Evolutionary conservation across 2,113 vertebrate genomes (phyloP).

Genomic region (Candoia aspera): DNA sequence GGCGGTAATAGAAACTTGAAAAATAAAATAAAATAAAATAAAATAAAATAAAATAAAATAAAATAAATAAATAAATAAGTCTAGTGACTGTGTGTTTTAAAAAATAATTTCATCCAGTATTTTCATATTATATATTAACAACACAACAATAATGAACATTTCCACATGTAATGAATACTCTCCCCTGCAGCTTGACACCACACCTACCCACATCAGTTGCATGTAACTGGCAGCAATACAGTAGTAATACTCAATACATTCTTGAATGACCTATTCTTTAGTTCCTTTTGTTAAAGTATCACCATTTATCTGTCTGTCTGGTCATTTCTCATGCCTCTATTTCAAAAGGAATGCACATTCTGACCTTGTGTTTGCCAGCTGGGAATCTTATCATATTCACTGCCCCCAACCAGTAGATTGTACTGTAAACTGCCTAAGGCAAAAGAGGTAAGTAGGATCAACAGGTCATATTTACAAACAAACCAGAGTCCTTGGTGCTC

Average conservation of each 20-base stretch:
- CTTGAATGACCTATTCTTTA: not conserved
- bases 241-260: not conserved
- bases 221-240: not conserved
- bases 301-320: not conserved
- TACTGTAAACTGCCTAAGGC: not conserved
- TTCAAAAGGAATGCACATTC: not conserved
- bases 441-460: not conserved
- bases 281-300: not conserved
- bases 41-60: too few relatives aligned
- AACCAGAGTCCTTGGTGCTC: too few relatives aligned
- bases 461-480: not conserved
- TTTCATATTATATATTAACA: not conserved
- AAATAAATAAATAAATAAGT: too few relatives aligned
- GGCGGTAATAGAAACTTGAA: too few relatives aligned
- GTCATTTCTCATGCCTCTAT: not conserved
- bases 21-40: too few relatives aligned
- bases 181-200: not conserved
- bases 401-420: not conserved
- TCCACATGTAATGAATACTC: not conserved
- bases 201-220: not conserved
- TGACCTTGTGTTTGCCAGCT: not conserved
- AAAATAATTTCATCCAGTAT: not conserved
- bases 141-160: not conserved
- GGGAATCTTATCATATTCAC: not conserved
- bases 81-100: not conserved